Evolutionary conservation across 2,113 vertebrate species (phyloP), one percentile per base, ranked within the genome.

Genomic region (Phodopus roborovskii): DNA sequence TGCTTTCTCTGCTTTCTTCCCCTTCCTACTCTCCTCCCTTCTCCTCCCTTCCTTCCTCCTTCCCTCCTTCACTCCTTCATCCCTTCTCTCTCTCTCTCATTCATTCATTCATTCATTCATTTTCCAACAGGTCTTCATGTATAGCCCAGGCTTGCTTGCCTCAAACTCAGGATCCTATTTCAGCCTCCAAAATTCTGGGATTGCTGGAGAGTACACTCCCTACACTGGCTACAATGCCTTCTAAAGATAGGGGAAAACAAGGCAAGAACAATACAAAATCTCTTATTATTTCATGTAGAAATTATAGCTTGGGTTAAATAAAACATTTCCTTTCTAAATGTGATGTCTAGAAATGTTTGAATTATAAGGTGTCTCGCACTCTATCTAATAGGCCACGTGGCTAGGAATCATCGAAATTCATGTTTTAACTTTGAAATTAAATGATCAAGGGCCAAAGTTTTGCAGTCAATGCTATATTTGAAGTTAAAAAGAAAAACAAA

Each of bases 1-100:
- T 98, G 94, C 98, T 33, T 58, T 58, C 50, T 87, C 83, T 68
- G 30, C 5, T 84, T 5, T 33, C 10, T 30, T 28, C 6, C 28
- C 39, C 22, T 45, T 45, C 45, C 45, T 45, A 12, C 30, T 8
- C 9, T 9, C 9, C 50, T 39, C 42, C 13, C 24, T 5, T 10
- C 8, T 22, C 33, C 26, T 30, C 42, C 7, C 11, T 60, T 20
- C 2, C 60, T 9, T 36, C 20, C 53, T 42, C 20, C 11, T 5
- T 60, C 36, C 1, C 42, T 11, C 33, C 12, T 36, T 42, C 12
- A 5, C 7, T 64, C 53, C 3, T 10, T 45, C 58, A 16, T 15
- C 33, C 58, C 13, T 22, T 42, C 28, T 28, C 2, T 56, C 53
- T 13, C 12, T 42, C 28, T 15, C 7, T 5, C 17, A 8, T 36